Evolutionary conservation across 2,888 invertebrate species (phyloP).

Genomic region (Eristalinus aeneus): DNA sequence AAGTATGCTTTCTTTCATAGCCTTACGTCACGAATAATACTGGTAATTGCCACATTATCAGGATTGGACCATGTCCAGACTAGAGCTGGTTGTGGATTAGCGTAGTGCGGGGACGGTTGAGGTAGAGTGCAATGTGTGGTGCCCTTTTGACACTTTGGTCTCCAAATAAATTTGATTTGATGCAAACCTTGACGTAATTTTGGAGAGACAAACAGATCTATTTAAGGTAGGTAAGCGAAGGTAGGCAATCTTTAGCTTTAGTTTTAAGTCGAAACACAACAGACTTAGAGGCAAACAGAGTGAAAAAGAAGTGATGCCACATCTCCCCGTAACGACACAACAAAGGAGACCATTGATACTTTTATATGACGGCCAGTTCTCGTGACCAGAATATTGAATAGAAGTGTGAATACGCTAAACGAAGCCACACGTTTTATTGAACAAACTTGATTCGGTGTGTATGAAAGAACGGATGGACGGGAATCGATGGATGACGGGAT

Average conservation of each 20-base stretch:
- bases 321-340: not conserved
- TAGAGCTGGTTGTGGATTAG: no score
- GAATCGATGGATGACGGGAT: slow-evolving; percentile 1
- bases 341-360: slow-evolving; percentile 59
- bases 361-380: slow-evolving; percentile 60
- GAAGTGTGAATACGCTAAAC: slow-evolving; percentile 65
- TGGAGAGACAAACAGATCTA: not conserved
- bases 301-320: not conserved
- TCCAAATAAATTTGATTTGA: no score
- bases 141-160: no score
- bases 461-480: slow-evolving; percentile 6
- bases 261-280: slow-evolving; percentile 23
- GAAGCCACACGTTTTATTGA: slow-evolving; percentile 53
- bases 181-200: not conserved
- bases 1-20: slow-evolving; percentile 10
- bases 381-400: slow-evolving; percentile 68
- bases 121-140: not conserved
- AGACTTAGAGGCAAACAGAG: not conserved
- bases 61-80: slow-evolving; percentile 40
- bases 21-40: slow-evolving; percentile 55
- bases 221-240: no score
- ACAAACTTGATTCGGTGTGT: slow-evolving; percentile 53
- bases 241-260: not conserved
- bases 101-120: no score
- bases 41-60: slow-evolving; percentile 64